phyloP scores from a whole-genome alignment of 2,113 vertebrate species.

The Argyrosomus japonicus region DNA sequence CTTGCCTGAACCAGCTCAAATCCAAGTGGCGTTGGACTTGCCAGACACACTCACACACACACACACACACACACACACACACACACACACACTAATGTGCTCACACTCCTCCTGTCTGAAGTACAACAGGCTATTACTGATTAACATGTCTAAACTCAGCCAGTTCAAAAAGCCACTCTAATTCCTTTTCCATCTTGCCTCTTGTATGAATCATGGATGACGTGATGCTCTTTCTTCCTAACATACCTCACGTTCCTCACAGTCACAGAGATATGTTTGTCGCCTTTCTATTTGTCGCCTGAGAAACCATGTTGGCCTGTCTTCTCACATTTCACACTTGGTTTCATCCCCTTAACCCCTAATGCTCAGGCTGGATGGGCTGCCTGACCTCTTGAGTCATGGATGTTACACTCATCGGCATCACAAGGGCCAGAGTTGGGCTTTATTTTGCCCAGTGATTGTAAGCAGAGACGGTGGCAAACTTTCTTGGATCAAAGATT shows the following conservation, averaged over 20 bases:
- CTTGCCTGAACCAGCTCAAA: constrained; percentile 65
- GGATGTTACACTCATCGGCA: constrained; percentile 73
- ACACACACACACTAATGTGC: constrained; percentile 35
- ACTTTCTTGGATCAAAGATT: constrained; percentile 25
- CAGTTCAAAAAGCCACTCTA: constrained; percentile 67
- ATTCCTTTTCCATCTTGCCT: constrained; percentile 64
- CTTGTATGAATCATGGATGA: constrained; percentile 56
- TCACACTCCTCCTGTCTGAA: constrained; percentile 70
- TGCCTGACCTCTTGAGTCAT: constrained; percentile 78
- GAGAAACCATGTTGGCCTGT: constrained; percentile 83
- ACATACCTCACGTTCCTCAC: constrained; percentile 67
- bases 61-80: constrained; percentile 43
- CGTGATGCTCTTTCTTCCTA: constrained; percentile 55
- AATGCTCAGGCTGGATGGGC: constrained; percentile 66
- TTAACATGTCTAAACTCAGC: constrained; percentile 78
- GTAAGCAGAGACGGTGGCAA: constrained; percentile 28
- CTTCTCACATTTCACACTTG: constrained; percentile 85
- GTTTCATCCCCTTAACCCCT: constrained; percentile 82
- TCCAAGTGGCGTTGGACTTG: constrained; percentile 69
- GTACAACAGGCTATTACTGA: constrained; percentile 80
- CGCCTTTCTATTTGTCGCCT: constrained; percentile 79
- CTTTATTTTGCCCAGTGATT: constrained; percentile 53
- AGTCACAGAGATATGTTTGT: constrained; percentile 75
- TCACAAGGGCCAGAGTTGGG: constrained; percentile 59
- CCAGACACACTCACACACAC: constrained; percentile 55